Conservation (phyloP, 2,888 invertebrate genomes). For the Heterodera filipjevi region DNA sequence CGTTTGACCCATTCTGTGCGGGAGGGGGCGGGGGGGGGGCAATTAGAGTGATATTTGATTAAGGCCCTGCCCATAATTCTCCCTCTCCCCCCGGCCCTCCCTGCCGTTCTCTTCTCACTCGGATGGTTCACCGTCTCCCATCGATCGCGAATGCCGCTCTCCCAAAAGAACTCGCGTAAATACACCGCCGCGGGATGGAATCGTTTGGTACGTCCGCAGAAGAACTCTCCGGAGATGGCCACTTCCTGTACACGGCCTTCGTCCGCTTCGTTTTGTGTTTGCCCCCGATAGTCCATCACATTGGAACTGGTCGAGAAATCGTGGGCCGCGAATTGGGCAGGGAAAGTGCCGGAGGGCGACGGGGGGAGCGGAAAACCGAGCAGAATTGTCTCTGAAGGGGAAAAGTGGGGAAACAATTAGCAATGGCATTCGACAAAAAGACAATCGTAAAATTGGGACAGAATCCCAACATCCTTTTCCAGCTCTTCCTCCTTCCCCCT, state of each 20-base stretch:
- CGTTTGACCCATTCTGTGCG: neutral
- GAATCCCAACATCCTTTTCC: too few relatives aligned
- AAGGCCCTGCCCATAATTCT: neutral
- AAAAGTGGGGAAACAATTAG: neutral
- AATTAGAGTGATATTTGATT: neutral
- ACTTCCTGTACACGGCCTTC: conserved; percentile 7
- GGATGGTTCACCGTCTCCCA: neutral
- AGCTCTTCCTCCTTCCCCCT: neutral
- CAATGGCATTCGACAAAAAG: too few relatives aligned
- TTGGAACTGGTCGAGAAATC: neutral
- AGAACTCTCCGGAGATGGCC: neutral
- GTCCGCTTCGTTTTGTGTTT: neutral
- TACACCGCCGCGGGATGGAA: neutral
- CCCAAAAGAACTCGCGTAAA: conserved; percentile 17
- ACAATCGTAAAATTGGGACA: too few relatives aligned
- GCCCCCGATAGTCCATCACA: conserved; percentile 5
- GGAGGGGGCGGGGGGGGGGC: neutral
- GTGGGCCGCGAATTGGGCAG: neutral
- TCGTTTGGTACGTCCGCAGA: neutral
- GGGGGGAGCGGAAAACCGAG: conserved; percentile 4
- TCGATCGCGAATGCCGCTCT: neutral
- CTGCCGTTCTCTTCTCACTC: neutral
- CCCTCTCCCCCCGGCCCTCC: neutral
- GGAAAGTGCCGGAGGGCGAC: neutral
- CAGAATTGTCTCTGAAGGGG: conserved; percentile 5